Evolutionary conservation across 1,140 invertebrate genomes (phyloP).

Genomic region (Cyrtorhinus lividipennis): DNA sequence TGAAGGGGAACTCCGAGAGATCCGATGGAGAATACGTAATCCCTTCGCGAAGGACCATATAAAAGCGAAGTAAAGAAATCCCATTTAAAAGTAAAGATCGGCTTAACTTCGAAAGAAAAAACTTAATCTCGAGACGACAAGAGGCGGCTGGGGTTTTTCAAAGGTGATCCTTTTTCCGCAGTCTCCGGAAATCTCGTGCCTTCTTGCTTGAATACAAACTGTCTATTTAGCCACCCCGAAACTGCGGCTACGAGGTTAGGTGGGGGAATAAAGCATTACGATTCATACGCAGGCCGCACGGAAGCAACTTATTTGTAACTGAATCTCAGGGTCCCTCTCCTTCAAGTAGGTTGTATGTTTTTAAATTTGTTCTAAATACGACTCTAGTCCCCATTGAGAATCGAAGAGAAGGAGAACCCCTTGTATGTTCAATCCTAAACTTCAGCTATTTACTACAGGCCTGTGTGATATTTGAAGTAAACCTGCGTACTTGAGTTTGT

Average conservation of each 20-base stretch:
- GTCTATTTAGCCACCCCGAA: not conserved
- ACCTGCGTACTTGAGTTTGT: too few species aligned
- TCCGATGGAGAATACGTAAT: too few species aligned
- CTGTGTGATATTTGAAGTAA: too few species aligned
- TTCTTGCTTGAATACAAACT: constrained; percentile 2
- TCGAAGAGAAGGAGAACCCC: too few species aligned
- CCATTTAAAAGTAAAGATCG: constrained; percentile 6
- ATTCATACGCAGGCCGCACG: not conserved
- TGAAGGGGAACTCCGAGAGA: too few species aligned
- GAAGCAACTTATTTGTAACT: not conserved
- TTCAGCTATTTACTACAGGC: too few species aligned
- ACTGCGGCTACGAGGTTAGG: too few species aligned
- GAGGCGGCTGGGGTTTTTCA: too few species aligned
- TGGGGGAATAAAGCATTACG: not conserved
- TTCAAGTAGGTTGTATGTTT: too few species aligned
- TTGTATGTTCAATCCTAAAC: too few species aligned
- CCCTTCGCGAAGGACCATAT: not conserved
- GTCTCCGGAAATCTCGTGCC: not conserved
- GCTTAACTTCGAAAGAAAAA: not conserved
- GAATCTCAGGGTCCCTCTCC: not conserved
- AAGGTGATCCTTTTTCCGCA: constrained; percentile 6
- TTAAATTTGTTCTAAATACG: too few species aligned
- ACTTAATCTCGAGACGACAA: not conserved
- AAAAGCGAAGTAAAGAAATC: constrained; percentile 10
- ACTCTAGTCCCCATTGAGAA: too few species aligned